Evolutionary conservation across 2,797 vertebrate genomes (phyloP), one percentile per base, ranked within the genome.

Genomic region (Enoplosus armatus): DNA sequence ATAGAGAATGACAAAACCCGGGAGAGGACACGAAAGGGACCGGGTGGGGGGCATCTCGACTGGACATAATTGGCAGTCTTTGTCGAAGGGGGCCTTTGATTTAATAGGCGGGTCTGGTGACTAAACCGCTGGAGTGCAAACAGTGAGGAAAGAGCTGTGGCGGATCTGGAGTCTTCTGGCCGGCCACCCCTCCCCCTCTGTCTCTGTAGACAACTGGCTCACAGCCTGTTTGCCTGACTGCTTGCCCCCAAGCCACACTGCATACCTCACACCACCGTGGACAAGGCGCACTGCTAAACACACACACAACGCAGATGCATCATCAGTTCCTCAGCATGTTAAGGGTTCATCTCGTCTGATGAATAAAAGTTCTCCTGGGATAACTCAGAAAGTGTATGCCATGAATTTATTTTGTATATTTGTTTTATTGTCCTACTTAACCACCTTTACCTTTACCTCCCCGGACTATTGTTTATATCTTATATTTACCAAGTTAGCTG

Each of bases 121-220:
- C 93, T 93, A 90, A 94, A 92, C 92, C 91, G 92, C 90, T 91
- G 89, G 90, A 95, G 93, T 93, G 93, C 93, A 93, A 95, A 95
- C 93, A 90, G 90, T 74, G 89, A 91, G 87, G 91, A 94, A 94
- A 93, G 85, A 85, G 81, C 75, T 86, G 91, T 84, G 91, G 88
- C 73, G 75, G 86, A 89, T 90, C 92, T 78, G 76, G 86, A 92
- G 92, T 90, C 92, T 90, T 90, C 88, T 63, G 86, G 85, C 85
- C 82, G 33, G 64, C 64, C 72, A 65, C 85, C 90, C 78, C 73
- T 76, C 87, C 83, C 58, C 69, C 73, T 71, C 77, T 31, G 77
- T 92, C 92, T 93, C 93, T 80, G 79, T 85, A 89, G 94, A 93
- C 84, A 80, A 90, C 91, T 92, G 93, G 91, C 90, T 93, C 88